Base-by-base conservation (phyloP, 2,113 vertebrate species). In the Sinocyclocheilus rhinocerous region DNA sequence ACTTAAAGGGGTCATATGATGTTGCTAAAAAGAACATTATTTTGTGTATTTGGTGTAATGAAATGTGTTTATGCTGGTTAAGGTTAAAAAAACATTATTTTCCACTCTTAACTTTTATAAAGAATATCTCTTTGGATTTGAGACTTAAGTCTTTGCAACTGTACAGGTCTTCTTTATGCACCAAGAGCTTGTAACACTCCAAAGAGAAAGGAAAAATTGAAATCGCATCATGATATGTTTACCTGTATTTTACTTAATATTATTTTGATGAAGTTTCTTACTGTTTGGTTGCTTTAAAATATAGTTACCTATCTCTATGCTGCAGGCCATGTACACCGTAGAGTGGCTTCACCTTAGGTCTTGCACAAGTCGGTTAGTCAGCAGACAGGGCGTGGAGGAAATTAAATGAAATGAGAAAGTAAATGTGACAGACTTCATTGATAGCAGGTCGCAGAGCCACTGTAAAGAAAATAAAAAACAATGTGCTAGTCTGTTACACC, bases 361-460 rank as follows among this genome's bases (percentile, higher is more conserved):
- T 76, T 26, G n/a, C 12, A 8, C 73, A 76, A 76, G 42, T 50
- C 6, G 73, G 12, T 76, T 50, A 48, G 73, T 76, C 42, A 76
- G 22, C 73, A 50, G 45, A 76, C 73, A 76, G 73, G 42, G 42
- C 42, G 73, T 48, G 39, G 42, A 76, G 42, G 42, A 72, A 36
- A 72, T 72, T 76, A n/a, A 48, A 2, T 48, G n/a, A 50, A 13
- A n/a, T 13, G 7, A 26, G 3, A 42, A 39, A 11, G 16, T 24
- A 48, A 48, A 15, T 48, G 42, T 76, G 4, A 76, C 72, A 20
- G 0, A 29, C 22, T 72, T 6, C 2, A 36, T 33, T 36, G 16
- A 5, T 22, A 18, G 0, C 39, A 45, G 42, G 1, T 22, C 2
- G 39, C 36, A 2, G 20, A 4, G 70, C 20, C 10, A 24, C 42